These are phyloP conservation scores for Scaptomyza cyrtandrae DNA, from an alignment of 2,888 invertebrate species.

Conservation along the genomic window DNA sequence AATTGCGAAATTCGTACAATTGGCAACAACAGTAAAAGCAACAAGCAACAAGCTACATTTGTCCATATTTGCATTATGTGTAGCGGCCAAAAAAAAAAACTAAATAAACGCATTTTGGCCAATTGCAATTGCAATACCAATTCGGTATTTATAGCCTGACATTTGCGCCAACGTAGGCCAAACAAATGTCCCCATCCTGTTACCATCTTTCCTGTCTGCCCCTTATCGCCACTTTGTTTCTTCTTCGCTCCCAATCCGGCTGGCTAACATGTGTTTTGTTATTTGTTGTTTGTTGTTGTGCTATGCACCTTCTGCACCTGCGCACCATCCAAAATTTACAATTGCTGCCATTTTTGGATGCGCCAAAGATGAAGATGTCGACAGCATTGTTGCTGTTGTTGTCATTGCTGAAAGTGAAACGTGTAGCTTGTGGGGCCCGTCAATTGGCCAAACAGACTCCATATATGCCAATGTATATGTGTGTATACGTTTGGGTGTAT, in stretches of 20 bases:
- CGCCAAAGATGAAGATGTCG: slow-evolving; percentile 73
- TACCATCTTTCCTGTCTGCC: background rate
- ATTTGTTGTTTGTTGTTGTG: slow-evolving; percentile 14
- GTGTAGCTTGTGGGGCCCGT: slow-evolving; percentile 62
- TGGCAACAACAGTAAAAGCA: slow-evolving; percentile 29
- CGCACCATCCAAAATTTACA: slow-evolving; percentile 65
- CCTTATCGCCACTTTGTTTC: background rate
- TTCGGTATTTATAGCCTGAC: slow-evolving; percentile 79
- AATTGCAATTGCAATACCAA: slow-evolving; percentile 71
- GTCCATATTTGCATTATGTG: slow-evolving; percentile 78
- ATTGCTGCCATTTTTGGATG: slow-evolving; percentile 74
- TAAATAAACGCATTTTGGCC: slow-evolving; percentile 68
- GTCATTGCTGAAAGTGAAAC: slow-evolving; percentile 67
- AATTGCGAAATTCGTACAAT: slow-evolving; percentile 67
- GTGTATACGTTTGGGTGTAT: background rate
- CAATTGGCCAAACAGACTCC: slow-evolving; percentile 44
- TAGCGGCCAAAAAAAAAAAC: slow-evolving; percentile 60
- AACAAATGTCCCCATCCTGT: slow-evolving; percentile 29
- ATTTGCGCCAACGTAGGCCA: slow-evolving; percentile 69
- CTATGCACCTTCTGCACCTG: slow-evolving; percentile 64
- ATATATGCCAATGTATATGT: slow-evolving; percentile 7
- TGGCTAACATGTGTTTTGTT: slow-evolving; percentile 71
- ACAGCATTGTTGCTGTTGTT: slow-evolving; percentile 48
- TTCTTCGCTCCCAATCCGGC: slow-evolving; percentile 38
- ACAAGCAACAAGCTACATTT: slow-evolving; percentile 38